These are phyloP conservation scores for Criorhina ranunculi DNA, from an alignment of 2,888 invertebrate genomes.

Conservation along the genomic window DNA sequence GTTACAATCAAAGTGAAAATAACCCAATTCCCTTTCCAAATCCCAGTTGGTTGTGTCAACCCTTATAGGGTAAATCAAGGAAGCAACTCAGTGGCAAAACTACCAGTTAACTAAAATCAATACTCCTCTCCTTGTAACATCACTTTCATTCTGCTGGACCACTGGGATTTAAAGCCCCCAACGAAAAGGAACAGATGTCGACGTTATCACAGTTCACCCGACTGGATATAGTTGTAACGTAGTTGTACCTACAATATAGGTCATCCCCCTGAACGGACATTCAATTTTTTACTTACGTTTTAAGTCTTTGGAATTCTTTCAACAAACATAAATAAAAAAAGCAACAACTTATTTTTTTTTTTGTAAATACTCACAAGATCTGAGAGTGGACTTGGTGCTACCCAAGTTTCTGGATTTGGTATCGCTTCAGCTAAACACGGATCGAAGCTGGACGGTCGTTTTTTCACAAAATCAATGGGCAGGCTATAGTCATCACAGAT, in stretches of 20 bases:
- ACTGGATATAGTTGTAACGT: conserved; percentile 31
- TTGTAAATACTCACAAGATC: conserved; percentile 83
- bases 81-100: conserved; percentile 38
- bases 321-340: conserved; percentile 18
- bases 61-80: conserved; percentile 18
- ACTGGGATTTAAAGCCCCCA: conserved; percentile 34
- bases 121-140: conserved; percentile 24
- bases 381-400: conserved; percentile 83
- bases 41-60: conserved; percentile 42
- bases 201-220: conserved; percentile 61
- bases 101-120: conserved; percentile 54
- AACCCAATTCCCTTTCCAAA: conserved; percentile 9
- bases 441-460: conserved; percentile 88
- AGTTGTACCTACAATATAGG: conserved; percentile 31
- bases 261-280: conserved; percentile 49
- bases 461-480: conserved; percentile 92
- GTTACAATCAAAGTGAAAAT: conserved; percentile 4
- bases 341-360: conserved; percentile 37
- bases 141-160: conserved; percentile 1
- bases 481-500: conserved; percentile 95
- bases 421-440: conserved; percentile 87
- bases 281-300: conserved; percentile 41
- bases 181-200: conserved; percentile 48
- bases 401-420: conserved; percentile 84
- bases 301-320: conserved; percentile 20